These are phyloP conservation scores for Epizoanthus stellaris DNA, from an alignment of 92 coral and sea anemone species.

Conservation along the genomic window DNA sequence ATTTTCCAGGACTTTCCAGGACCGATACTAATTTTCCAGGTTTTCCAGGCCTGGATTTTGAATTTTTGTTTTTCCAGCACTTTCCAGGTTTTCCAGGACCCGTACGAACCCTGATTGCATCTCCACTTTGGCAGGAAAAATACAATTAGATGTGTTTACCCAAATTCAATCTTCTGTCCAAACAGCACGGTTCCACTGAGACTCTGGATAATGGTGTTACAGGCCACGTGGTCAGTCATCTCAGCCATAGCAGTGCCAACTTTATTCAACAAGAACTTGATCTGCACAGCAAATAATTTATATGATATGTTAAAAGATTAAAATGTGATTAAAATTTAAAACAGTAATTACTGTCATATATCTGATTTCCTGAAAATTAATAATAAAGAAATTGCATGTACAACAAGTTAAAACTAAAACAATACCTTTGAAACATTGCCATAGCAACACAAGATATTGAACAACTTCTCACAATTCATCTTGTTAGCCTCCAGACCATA, in stretches of 20 bases:
- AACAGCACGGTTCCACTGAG: constrained; percentile 66
- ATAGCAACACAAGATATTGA: constrained; percentile 94
- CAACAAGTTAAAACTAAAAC: too few species aligned
- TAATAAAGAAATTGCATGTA: not conserved
- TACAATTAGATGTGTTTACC: constrained; percentile 51
- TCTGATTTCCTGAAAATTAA: not conserved
- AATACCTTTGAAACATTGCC: constrained; percentile 92
- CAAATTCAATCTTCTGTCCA: constrained; percentile 78
- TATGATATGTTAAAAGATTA: too few species aligned
- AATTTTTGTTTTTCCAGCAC: too few species aligned
- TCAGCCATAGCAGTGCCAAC: constrained; percentile 97
- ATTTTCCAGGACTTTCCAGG: too few species aligned
- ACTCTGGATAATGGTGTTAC: constrained; percentile 90
- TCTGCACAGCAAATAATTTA: constrained; percentile 48
- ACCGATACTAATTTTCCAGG: too few species aligned
- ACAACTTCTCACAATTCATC: constrained; percentile 92
- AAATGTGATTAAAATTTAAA: too few species aligned
- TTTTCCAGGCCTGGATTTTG: too few species aligned
- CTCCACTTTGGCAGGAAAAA: not conserved
- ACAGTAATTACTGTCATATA: too few species aligned
- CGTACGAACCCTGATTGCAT: too few species aligned
- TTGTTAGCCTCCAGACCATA: constrained; percentile 89
- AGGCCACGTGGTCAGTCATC: constrained; percentile 89
- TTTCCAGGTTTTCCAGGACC: too few species aligned
- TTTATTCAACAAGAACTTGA: constrained; percentile 89